These are phyloP conservation scores for Actinernus sp. DNA, from an alignment of 92 coral and sea anemone genomes.

Conservation along the genomic window DNA sequence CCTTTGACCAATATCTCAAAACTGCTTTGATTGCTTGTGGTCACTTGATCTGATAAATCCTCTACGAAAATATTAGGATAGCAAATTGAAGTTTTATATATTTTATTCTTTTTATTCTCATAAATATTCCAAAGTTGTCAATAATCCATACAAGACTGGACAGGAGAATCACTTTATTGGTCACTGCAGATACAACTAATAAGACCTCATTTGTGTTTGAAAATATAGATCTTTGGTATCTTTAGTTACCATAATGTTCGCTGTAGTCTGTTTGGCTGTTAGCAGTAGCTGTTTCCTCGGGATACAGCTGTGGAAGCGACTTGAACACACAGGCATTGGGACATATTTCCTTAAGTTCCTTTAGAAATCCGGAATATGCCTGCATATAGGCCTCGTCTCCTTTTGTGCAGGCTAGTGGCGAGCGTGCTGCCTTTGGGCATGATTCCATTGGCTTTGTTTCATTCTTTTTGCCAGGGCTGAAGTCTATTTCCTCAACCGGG, in stretches of 20 bases:
- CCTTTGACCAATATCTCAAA: too few relatives aligned
- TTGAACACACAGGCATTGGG: conserved; percentile 42
- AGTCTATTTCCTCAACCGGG: conserved; percentile 29
- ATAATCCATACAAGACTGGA: too few relatives aligned
- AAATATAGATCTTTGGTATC: too few relatives aligned
- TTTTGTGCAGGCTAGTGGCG: conserved; percentile 17
- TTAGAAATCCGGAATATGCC: conserved; percentile 26
- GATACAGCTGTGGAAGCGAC: conserved; percentile 29
- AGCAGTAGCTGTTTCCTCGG: conserved; percentile 45
- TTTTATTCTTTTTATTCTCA: too few relatives aligned
- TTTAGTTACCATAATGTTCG: background rate
- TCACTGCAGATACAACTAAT: too few relatives aligned
- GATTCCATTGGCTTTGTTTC: conserved; percentile 19
- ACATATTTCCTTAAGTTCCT: conserved; percentile 22
- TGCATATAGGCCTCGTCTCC: conserved; percentile 16
- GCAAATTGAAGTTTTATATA: too few relatives aligned
- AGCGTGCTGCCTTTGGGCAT: background rate
- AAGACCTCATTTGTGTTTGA: too few relatives aligned
- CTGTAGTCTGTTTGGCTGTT: conserved; percentile 19
- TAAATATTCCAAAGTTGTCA: too few relatives aligned
- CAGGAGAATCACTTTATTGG: too few relatives aligned
- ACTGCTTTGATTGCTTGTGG: too few relatives aligned
- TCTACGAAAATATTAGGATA: too few relatives aligned
- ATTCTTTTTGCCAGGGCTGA: conserved; percentile 19
- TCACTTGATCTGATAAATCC: too few relatives aligned